Percentiles rank a stretch among this genome's conserved stretches.
Conservation (phyloP, 1,140 invertebrate species). For the Pachypeltis micranthus region DNA sequence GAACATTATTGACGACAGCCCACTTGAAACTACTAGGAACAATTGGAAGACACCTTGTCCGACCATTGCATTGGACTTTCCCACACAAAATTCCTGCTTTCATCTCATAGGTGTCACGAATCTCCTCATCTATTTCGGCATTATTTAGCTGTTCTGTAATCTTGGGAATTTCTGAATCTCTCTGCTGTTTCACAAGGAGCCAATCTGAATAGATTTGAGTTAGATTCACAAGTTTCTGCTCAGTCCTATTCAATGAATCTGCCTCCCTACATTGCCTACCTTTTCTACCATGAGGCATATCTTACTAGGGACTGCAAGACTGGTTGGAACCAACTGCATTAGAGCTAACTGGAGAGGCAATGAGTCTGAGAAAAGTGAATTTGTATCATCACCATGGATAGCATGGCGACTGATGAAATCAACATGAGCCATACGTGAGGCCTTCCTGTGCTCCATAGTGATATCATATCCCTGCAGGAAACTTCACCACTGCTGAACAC, state of each 20-base stretch:
- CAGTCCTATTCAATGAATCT: neutral
- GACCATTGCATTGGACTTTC: neutral
- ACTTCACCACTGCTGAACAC: neutral
- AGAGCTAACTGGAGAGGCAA: too few species aligned
- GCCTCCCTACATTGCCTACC: neutral
- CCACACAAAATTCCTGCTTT: neutral
- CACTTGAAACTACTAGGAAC: neutral
- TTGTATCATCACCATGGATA: neutral
- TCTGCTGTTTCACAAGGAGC: neutral
- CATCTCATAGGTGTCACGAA: constrained; percentile 5
- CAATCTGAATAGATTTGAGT: neutral
- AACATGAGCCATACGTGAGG: neutral
- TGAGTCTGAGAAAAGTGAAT: too few species aligned
- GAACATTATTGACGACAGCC: neutral
- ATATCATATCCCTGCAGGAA: neutral
- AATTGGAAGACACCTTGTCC: neutral
- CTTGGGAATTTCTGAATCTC: neutral
- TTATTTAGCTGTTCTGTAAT: neutral
- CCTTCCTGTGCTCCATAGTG: neutral
- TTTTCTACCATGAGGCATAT: neutral
- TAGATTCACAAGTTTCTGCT: neutral
- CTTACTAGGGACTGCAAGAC: too few species aligned
- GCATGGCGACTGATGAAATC: neutral
- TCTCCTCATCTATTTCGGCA: neutral
- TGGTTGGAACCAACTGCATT: too few species aligned